Conservation (phyloP, 2,113 vertebrate genomes). For the Coracopsis vasa region DNA sequence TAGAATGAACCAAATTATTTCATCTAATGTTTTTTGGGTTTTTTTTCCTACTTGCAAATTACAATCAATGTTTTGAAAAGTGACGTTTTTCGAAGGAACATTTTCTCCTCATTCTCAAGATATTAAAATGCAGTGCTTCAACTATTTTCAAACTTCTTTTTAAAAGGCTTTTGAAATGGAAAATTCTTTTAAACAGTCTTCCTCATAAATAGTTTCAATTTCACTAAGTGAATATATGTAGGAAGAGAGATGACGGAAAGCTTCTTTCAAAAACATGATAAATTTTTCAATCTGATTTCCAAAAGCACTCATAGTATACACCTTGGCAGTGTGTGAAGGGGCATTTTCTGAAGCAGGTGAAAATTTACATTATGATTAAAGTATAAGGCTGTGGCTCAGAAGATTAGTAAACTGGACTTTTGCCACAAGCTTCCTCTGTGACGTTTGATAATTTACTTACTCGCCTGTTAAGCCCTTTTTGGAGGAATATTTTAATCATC, state of each 20-base stretch:
- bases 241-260: background rate
- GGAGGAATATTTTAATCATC: background rate
- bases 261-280: background rate
- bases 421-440: background rate
- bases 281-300: background rate
- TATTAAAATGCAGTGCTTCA: background rate
- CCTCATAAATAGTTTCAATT: background rate
- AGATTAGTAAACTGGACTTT: background rate
- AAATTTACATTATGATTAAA: background rate
- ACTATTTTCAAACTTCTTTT: background rate
- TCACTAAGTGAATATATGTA: background rate
- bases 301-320: background rate
- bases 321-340: background rate
- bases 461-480: background rate
- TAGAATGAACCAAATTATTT: background rate
- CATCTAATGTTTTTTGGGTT: background rate
- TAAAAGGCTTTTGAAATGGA: background rate
- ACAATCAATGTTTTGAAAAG: background rate
- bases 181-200: background rate
- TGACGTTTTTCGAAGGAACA: background rate
- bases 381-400: background rate
- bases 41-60: background rate
- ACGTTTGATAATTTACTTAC: background rate
- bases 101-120: background rate
- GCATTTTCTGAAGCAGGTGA: background rate